Evolutionary conservation across 2,113 vertebrate species (phyloP).

Genomic region (Channa maculata): DNA sequence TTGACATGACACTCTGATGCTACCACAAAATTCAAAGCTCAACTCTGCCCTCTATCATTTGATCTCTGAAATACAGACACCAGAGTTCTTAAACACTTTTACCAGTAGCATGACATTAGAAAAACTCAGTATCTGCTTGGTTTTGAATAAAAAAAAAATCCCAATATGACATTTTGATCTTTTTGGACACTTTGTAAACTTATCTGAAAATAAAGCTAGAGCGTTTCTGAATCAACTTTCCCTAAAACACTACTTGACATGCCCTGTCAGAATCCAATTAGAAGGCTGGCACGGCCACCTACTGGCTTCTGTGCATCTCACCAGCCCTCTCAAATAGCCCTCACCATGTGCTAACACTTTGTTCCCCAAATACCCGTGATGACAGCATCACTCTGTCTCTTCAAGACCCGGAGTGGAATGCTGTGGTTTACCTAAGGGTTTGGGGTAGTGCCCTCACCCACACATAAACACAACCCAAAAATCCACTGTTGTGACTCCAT

Average conservation of each 20-base stretch:
- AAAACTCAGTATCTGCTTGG: neutral
- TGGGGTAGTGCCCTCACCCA: slow-evolving; percentile 80
- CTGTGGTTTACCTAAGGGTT: slow-evolving; percentile 80
- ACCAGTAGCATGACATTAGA: neutral
- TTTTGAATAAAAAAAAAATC: neutral
- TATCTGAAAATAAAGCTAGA: neutral
- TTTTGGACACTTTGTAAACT: neutral
- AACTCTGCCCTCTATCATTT: slow-evolving; percentile 83
- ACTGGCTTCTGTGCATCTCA: slow-evolving; percentile 59
- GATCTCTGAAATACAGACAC: slow-evolving; percentile 33
- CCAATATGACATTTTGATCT: no score
- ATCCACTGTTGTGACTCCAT: slow-evolving; percentile 62
- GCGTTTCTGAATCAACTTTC: neutral
- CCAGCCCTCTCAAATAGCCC: slow-evolving; percentile 55
- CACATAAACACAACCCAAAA: slow-evolving; percentile 75
- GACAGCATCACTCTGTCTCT: slow-evolving; percentile 77
- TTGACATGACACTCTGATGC: slow-evolving; percentile 9
- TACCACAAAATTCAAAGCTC: slow-evolving; percentile 70
- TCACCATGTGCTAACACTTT: slow-evolving; percentile 80
- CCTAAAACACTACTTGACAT: neutral
- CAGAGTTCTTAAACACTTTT: neutral
- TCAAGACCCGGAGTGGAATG: slow-evolving; percentile 80
- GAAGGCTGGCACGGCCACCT: slow-evolving; percentile 59
- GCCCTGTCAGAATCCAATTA: slow-evolving; percentile 14
- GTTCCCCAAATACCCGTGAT: slow-evolving; percentile 70